Evolutionary conservation across 2,888 invertebrate genomes (phyloP).

Genomic region (Coenonympha glycerion): DNA sequence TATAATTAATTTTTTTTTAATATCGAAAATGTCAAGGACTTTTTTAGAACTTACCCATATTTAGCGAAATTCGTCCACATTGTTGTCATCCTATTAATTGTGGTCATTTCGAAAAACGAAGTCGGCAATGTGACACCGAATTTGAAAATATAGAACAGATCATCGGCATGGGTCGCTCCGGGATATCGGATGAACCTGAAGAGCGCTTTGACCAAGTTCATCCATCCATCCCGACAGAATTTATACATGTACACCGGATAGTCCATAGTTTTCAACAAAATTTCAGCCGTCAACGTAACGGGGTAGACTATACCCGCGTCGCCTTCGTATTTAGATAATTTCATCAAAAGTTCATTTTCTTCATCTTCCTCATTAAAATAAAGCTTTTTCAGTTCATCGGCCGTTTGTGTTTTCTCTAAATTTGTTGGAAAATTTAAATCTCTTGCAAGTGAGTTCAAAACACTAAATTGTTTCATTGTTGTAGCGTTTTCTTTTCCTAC

Average conservation of each 20-base stretch:
- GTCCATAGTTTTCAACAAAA: conserved; percentile 40
- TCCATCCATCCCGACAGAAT: conserved; percentile 53
- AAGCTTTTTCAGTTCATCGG: conserved; percentile 46
- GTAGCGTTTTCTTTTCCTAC: conserved; percentile 62
- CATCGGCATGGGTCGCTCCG: conserved; percentile 66
- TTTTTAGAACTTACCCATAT: conserved; percentile 57
- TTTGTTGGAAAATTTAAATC: conserved; percentile 47
- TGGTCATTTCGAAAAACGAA: conserved; percentile 40
- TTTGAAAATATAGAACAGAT: conserved; percentile 65
- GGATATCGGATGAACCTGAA: conserved; percentile 44
- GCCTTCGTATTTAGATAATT: conserved; percentile 55
- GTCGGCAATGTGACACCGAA: conserved; percentile 36
- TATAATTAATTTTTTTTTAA: too few relatives aligned
- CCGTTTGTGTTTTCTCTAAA: conserved; percentile 38
- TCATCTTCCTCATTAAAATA: conserved; percentile 57
- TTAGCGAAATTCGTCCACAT: conserved; percentile 68
- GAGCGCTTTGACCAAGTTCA: conserved; percentile 52
- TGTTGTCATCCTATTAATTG: conserved; percentile 47
- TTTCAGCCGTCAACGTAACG: conserved; percentile 44
- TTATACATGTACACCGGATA: conserved; percentile 52
- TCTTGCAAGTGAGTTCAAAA: conserved; percentile 50
- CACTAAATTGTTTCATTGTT: conserved; percentile 46
- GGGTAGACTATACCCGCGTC: conserved; percentile 56
- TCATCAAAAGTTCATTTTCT: conserved; percentile 47
- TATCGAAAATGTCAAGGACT: too few relatives aligned